Percentiles rank a stretch among this genome's conserved stretches.
These are phyloP conservation scores for Sprattus sprattus DNA, from an alignment of 2,113 vertebrate species.

Conservation along the genomic window DNA sequence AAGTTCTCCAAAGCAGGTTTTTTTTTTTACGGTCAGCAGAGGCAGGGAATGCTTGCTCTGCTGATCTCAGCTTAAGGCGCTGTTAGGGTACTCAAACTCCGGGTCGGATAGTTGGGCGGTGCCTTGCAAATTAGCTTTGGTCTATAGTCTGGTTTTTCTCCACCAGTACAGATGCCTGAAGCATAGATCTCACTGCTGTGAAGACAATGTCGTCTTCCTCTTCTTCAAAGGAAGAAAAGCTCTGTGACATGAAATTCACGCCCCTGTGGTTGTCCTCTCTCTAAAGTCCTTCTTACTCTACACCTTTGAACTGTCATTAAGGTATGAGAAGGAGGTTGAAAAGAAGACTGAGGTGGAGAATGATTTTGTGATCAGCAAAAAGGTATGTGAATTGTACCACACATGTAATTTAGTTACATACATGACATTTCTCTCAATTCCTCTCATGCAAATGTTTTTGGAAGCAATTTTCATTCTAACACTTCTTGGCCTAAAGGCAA, in stretches of 20 bases:
- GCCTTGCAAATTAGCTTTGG: no score
- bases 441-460: background rate
- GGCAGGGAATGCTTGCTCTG: no score
- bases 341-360: slow-evolving; percentile 65
- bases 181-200: no score
- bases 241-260: background rate
- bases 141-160: no score
- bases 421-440: background rate
- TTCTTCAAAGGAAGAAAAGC: no score
- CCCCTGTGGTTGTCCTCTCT: background rate
- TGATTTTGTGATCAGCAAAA: slow-evolving; percentile 71
- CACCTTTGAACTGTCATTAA: slow-evolving; percentile 38
- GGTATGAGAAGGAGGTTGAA: slow-evolving; percentile 65
- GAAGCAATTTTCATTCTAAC: background rate
- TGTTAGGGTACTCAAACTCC: no score
- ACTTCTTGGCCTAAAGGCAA: background rate
- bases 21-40: background rate
- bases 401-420: background rate
- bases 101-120: no score
- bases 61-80: no score
- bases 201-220: background rate
- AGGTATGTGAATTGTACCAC: slow-evolving; percentile 51
- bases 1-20: background rate
- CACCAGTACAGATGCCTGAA: background rate
- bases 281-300: background rate